Conservation (phyloP, 2,797 vertebrate species). For the Paguma larvata region DNA sequence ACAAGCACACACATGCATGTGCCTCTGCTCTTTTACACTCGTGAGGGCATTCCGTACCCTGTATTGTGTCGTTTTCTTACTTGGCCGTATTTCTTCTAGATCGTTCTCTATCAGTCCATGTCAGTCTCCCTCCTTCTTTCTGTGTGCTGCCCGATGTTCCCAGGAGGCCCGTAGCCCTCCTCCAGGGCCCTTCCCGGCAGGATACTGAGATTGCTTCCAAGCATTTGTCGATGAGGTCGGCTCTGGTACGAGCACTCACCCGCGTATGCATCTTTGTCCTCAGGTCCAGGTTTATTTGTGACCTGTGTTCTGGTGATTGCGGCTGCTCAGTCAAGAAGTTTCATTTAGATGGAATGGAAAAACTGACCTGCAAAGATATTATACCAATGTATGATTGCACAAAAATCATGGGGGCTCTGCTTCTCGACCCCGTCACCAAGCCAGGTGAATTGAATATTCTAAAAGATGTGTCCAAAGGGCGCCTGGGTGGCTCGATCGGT, state of each 20-base stretch:
- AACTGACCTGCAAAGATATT: not conserved
- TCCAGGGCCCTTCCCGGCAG: fast-evolving
- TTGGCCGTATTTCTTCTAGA: not conserved
- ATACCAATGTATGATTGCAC: not conserved
- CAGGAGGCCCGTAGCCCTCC: not conserved
- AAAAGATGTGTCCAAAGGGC: not conserved
- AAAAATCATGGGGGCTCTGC: not conserved
- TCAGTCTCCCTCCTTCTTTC: not conserved
- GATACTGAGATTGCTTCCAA: not conserved
- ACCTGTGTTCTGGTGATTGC: not conserved
- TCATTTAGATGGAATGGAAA: not conserved
- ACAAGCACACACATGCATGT: fast-evolving
- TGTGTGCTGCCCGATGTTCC: not conserved
- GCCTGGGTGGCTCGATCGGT: no score
- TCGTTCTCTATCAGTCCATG: fast-evolving
- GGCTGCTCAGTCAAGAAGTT: not conserved
- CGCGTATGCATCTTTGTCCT: not conserved
- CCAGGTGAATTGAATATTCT: not conserved
- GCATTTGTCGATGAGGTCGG: fast-evolving
- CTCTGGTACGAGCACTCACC: fast-evolving
- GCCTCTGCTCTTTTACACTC: not conserved
- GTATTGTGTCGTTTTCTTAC: not conserved
- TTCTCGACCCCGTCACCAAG: not conserved
- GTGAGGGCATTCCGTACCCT: fast-evolving
- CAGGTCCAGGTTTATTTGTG: not conserved